Percentiles rank a stretch among this genome's conserved stretches.
Conservation (phyloP, 2,888 invertebrate genomes). For the Atethmia centrago region DNA sequence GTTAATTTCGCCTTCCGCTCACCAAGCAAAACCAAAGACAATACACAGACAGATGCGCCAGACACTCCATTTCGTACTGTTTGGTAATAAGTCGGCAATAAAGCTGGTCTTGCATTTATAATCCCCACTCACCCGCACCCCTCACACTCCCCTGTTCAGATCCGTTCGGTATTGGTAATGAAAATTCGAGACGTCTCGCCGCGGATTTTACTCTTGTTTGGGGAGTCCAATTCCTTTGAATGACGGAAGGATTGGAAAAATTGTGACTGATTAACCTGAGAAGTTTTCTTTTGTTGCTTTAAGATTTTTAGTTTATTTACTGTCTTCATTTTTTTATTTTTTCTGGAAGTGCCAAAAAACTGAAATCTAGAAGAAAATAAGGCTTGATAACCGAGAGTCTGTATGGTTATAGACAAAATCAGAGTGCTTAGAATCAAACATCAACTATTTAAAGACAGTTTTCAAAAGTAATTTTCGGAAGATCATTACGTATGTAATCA, state of each 20-base stretch:
- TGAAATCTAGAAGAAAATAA: background rate
- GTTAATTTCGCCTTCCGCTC: slow-evolving; percentile 37
- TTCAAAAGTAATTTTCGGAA: background rate
- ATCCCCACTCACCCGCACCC: slow-evolving; percentile 62
- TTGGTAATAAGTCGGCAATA: slow-evolving; percentile 67
- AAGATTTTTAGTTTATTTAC: background rate
- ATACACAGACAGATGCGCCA: slow-evolving; percentile 54
- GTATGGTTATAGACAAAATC: background rate
- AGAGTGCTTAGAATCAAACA: background rate
- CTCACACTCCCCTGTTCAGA: slow-evolving; percentile 34
- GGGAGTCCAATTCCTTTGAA: slow-evolving; percentile 67
- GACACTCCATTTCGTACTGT: slow-evolving; percentile 57
- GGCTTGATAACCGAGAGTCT: background rate
- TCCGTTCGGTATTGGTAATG: slow-evolving; percentile 59
- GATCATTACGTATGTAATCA: background rate
- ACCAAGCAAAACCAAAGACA: slow-evolving; percentile 46
- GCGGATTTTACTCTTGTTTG: slow-evolving; percentile 76
- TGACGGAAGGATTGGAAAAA: slow-evolving; percentile 51
- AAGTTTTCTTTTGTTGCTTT: slow-evolving; percentile 24
- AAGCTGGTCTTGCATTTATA: slow-evolving; percentile 77
- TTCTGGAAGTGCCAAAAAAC: background rate
- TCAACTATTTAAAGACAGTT: background rate
- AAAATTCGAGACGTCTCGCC: slow-evolving; percentile 79
- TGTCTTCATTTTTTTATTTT: too few species aligned
- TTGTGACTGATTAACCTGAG: slow-evolving; percentile 53